These are phyloP conservation scores for Cyrtodaria siliqua DNA, from an alignment of 2,888 invertebrate genomes.

Conservation along the genomic window DNA sequence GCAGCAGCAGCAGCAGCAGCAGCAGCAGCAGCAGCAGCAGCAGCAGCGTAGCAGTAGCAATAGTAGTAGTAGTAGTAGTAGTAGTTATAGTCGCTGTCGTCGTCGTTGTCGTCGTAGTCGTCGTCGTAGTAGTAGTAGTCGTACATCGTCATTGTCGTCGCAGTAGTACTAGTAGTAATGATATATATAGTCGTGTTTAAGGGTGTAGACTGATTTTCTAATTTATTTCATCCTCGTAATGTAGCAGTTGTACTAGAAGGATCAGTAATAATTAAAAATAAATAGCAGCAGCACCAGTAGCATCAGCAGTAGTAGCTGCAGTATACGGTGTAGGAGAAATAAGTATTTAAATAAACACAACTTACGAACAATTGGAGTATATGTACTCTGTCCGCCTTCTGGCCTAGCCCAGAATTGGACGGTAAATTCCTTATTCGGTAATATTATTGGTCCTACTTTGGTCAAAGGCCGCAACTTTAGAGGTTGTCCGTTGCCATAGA, in stretches of 20 bases:
- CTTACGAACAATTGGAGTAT: conserved; percentile 77
- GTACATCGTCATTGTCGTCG: too few relatives aligned
- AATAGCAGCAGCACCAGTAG: neutral
- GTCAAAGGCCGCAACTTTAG: conserved; percentile 52
- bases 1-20: neutral
- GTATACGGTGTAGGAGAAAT: neutral
- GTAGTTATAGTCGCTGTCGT: too few relatives aligned
- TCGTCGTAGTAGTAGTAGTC: too few relatives aligned
- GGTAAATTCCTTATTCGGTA: conserved; percentile 71
- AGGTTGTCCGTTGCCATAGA: conserved; percentile 64
- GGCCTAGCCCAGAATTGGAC: conserved; percentile 77
- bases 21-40: neutral
- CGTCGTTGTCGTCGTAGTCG: too few relatives aligned
- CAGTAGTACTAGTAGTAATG: too few relatives aligned
- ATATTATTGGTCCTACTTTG: conserved; percentile 27
- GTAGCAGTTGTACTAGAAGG: too few relatives aligned
- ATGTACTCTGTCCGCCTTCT: conserved; percentile 78
- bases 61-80: conserved; percentile 5
- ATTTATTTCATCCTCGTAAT: too few relatives aligned
- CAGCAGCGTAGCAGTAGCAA: neutral
- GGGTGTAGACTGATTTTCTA: too few relatives aligned
- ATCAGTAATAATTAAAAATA: too few relatives aligned
- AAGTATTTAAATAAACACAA: conserved; percentile 7
- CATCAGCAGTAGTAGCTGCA: neutral
- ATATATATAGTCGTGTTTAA: too few relatives aligned